Base-by-base conservation (phyloP, 2,113 vertebrate genomes). In the Rostratula benghalensis region DNA sequence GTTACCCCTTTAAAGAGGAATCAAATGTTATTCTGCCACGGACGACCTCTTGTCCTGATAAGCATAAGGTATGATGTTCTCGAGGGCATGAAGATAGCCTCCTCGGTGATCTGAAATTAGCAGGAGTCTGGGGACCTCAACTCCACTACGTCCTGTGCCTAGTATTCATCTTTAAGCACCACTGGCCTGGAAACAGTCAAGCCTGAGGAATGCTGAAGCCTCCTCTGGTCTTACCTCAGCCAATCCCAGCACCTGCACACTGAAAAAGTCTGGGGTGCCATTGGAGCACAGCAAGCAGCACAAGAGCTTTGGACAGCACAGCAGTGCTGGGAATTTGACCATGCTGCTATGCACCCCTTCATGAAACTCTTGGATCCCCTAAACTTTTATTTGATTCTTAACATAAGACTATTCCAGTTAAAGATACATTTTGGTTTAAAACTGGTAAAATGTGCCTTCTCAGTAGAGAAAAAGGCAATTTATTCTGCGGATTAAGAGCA, bases 321-420 rank as follows among this genome's bases (percentile, higher is more conserved):
- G 46, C 19, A 23, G 51, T 37, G 13, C 59, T 73, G 39, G 22
- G 37, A n/a, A 43, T 51, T 46, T 46, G 17, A 35, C 15, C 2
- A 0, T 2, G 5, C 5, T 8, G 8, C 43, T 51, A 15, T 0
- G 3, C 3, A 64, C 2, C 9, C 20, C n/a, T n/a, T n/a, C 0
- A 0, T 18, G 7, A 48, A n/a, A 81, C 12, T 31, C 50, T 53
- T 45, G 45, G 14, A 53, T 53, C 4, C 3, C 7, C 7, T 7
- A 25, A 31, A 79, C 4, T 53, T 90, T 77, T 33, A 20, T 50
- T 59, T 75, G 25, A 31, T 6, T 63, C 16, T 73, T 48, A 46
- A 25, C 28, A 48, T 28, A 20, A 86, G 50, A 69, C 57, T 28
- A 77, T 21, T 3, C 6, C 17, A 8, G 4, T 35, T 56, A 65